These are phyloP conservation scores for Aspiorhynchus laticeps DNA, from an alignment of 2,113 vertebrate species.

Conservation along the genomic window DNA sequence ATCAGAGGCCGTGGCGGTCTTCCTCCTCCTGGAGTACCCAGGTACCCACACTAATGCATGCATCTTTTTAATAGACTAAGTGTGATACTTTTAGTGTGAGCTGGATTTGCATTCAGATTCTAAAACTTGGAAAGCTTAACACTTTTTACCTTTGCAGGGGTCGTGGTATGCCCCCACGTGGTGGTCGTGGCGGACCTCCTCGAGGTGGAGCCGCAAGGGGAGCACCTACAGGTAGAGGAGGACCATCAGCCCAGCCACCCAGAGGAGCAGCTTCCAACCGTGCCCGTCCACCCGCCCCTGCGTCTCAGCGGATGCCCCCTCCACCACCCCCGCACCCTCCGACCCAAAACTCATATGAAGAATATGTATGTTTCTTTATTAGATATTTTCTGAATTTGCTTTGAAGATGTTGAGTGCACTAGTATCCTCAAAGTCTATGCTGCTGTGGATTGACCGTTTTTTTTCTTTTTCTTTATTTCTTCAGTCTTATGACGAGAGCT, in stretches of 20 bases:
- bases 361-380: slow-evolving; percentile 83
- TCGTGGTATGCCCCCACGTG: slow-evolving; percentile 87
- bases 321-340: slow-evolving; percentile 79
- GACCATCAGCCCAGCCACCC: slow-evolving; percentile 80
- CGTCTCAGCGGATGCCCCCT: slow-evolving; percentile 89
- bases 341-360: slow-evolving; percentile 86
- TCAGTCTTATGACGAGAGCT: slow-evolving; percentile 92
- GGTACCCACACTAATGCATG: slow-evolving; percentile 69
- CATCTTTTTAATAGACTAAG: not conserved
- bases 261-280: slow-evolving; percentile 81
- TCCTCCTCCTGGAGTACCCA: slow-evolving; percentile 84
- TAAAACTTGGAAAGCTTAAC: too few species aligned
- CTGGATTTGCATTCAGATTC: not conserved
- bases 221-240: slow-evolving; percentile 81
- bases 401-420: not conserved
- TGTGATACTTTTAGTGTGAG: not conserved
- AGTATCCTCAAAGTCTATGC: not conserved
- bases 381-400: not conserved
- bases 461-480: slow-evolving; percentile 12
- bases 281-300: slow-evolving; percentile 79
- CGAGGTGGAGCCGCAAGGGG: slow-evolving; percentile 86
- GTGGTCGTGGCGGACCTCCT: slow-evolving; percentile 84
- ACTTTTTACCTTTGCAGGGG: slow-evolving; percentile 74
- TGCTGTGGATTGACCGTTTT: not conserved
- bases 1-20: slow-evolving; percentile 86